Evolutionary conservation across 2,888 invertebrate species (phyloP), one percentile per base, ranked within the genome.

Genomic region (Polylopha cassiicola): DNA sequence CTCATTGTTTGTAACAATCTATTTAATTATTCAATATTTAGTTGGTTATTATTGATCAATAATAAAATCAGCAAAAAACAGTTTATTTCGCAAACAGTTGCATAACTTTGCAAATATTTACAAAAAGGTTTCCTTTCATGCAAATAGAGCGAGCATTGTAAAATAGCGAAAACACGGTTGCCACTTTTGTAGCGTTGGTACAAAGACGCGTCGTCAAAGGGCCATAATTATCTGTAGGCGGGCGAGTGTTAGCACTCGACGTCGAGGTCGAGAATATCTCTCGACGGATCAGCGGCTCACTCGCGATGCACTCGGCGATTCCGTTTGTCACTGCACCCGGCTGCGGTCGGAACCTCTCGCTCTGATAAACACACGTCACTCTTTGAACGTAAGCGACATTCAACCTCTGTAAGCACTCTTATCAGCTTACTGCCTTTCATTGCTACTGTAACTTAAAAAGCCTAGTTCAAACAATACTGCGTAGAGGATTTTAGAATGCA

Each of bases 251-350:
- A 70, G 68, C 75, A 73, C 78, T 81, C 74, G 73, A 72, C 76
- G 72, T 64, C 58, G 74, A 71, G 78, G 75, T 75, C 74, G 79
- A 73, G 77, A 30, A 73, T 84, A 84, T 84, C 84, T 78, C 74
- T 72, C 66, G 67, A 61, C 79, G 74, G 82, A 84, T 84, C 85
- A 79, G 77, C 77, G 64, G 71, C 75, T 75, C 80, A 73, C 77
- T 79, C 75, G 75, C 79, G 79, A 69, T 75, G 78, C 76, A 79
- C 82, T 84, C 74, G 74, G 70, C 73, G 73, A 84, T 84, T 84
- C 85, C 76, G 82, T 85, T 82, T 85, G 85, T 79, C 79, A 71
- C 71, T 67, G 72, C 72, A 51, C 68, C 69, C 70, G 69, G 64
- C 65, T 77, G 78, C 69, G 74, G 76, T 69, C 65, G 72, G 65